Conservation (phyloP, 1,140 invertebrate species). For the Eulimnadia texana region DNA sequence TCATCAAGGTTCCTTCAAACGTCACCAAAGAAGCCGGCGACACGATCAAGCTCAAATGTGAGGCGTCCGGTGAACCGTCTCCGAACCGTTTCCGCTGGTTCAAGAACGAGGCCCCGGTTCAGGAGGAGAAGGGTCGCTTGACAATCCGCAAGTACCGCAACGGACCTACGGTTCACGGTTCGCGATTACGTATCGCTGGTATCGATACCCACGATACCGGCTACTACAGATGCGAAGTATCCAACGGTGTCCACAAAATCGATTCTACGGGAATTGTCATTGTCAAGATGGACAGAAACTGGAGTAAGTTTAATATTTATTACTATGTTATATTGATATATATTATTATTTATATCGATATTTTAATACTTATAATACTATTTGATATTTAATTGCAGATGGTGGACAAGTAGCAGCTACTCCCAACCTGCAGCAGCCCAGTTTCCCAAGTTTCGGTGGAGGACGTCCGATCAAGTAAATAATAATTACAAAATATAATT, state of each 20-base stretch:
- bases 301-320: constrained; percentile 22
- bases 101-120: constrained; percentile 46
- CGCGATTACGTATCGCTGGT: constrained; percentile 41
- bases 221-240: constrained; percentile 50
- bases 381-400: not conserved
- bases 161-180: constrained; percentile 24
- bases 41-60: constrained; percentile 44
- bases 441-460: constrained; percentile 10
- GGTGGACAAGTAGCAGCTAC: not conserved
- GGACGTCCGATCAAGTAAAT: constrained; percentile 4
- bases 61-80: constrained; percentile 45
- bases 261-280: constrained; percentile 42
- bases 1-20: constrained; percentile 29
- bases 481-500: not conserved
- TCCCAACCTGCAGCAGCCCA: constrained; percentile 8
- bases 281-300: constrained; percentile 35
- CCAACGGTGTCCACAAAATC: constrained; percentile 41
- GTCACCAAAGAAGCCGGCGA: constrained; percentile 45
- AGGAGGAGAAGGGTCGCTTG: constrained; percentile 35
- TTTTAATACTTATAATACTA: not conserved
- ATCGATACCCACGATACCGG: constrained; percentile 49
- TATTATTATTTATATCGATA: not conserved
- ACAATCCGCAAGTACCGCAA: constrained; percentile 31
- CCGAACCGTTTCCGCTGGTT: constrained; percentile 44
- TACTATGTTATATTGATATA: not conserved